A percentile compares a stretch with the other conserved stretches of the same genome.
Evolutionary conservation across 2,888 invertebrate genomes (phyloP).

Genomic region (Ernsta delagoae): DNA sequence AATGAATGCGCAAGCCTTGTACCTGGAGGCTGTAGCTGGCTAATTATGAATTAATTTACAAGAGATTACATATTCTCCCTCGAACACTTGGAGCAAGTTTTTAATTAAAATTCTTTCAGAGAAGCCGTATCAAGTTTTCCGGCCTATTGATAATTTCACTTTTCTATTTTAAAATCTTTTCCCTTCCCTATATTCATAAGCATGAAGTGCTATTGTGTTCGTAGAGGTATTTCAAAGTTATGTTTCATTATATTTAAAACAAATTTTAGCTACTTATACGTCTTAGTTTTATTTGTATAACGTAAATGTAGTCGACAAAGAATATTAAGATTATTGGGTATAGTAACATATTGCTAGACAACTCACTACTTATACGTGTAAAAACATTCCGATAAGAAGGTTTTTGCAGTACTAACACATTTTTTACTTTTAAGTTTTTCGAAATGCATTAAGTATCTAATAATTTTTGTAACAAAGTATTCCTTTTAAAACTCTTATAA

Average conservation of each 20-base stretch:
- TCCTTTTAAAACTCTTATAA: too few relatives aligned
- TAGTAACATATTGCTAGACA: too few relatives aligned
- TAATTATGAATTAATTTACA: constrained; percentile 78
- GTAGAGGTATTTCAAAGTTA: neutral
- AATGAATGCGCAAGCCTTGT: constrained; percentile 43
- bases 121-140: constrained; percentile 63
- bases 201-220: constrained; percentile 8
- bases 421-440: too few relatives aligned
- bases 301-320: too few relatives aligned
- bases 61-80: constrained; percentile 75
- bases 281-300: too few relatives aligned
- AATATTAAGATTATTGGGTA: too few relatives aligned
- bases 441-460: too few relatives aligned
- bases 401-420: too few relatives aligned
- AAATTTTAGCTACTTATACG: neutral
- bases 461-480: too few relatives aligned
- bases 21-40: constrained; percentile 56
- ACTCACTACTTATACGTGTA: too few relatives aligned
- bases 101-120: constrained; percentile 77
- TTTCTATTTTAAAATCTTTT: constrained; percentile 47
- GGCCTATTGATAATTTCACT: constrained; percentile 66
- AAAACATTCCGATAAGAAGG: too few relatives aligned
- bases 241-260: constrained; percentile 4
- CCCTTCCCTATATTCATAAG: constrained; percentile 11
- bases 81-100: constrained; percentile 72